A percentile compares a stretch with the other conserved stretches of the same genome.
Conservation (phyloP, 2,797 vertebrate genomes). For the Phalloptychus januarius region DNA sequence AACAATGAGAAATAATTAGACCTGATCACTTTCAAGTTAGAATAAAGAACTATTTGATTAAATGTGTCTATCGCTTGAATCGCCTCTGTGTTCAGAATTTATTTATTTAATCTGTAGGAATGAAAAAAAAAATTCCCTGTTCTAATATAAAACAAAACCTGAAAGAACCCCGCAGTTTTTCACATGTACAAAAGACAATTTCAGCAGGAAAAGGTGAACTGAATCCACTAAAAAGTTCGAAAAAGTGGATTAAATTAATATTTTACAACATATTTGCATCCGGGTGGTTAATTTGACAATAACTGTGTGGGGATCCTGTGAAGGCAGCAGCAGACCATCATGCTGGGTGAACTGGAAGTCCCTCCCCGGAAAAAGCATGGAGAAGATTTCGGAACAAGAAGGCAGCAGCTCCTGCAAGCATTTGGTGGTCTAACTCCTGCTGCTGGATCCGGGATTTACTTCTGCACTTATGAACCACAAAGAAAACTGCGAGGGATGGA, state of each 20-base stretch:
- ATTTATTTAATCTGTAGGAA: not conserved
- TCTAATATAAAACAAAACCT: too few species aligned
- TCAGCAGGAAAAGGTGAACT: not conserved
- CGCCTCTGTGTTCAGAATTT: not conserved
- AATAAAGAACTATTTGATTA: not conserved
- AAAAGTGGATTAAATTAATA: not conserved
- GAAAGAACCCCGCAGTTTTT: not conserved
- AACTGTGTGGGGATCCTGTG: not conserved
- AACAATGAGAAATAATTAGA: not conserved
- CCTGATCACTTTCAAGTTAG: not conserved
- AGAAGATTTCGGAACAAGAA: constrained; percentile 39
- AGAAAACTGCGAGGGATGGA: not conserved
- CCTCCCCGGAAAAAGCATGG: constrained; percentile 79
- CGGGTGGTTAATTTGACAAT: not conserved
- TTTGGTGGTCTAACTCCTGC: not conserved
- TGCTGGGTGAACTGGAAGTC: constrained; percentile 58
- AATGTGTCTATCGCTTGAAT: not conserved
- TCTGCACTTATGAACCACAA: not conserved
- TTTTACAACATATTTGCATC: not conserved
- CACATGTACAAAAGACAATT: not conserved
- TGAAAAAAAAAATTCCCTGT: too few species aligned
- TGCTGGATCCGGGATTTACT: not conserved
- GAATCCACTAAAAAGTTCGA: not conserved
- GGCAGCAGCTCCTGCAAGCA: not conserved
- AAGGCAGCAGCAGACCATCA: not conserved